These are phyloP conservation scores for Saxidomus purpurata DNA, from an alignment of 1,140 invertebrate species.

Conservation along the genomic window DNA sequence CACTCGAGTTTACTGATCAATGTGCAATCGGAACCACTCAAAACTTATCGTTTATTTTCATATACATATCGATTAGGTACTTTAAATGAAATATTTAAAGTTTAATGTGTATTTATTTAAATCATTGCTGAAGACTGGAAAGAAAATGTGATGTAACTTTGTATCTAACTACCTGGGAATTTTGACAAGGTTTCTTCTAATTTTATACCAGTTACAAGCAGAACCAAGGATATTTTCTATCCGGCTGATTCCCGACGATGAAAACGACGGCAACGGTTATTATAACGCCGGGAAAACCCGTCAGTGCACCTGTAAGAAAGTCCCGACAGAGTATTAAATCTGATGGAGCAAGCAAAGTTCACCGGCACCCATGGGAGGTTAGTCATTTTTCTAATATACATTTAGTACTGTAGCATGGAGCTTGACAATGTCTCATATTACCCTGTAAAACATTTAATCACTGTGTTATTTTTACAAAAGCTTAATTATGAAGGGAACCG, in stretches of 20 bases:
- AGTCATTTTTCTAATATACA: neutral
- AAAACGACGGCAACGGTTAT: slow-evolving; percentile 34
- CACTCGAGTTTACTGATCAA: slow-evolving; percentile 41
- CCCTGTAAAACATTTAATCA: neutral
- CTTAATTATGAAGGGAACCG: neutral
- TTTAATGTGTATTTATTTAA: slow-evolving; percentile 36
- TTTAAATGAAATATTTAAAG: slow-evolving; percentile 47
- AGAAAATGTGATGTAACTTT: neutral
- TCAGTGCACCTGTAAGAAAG: slow-evolving; percentile 1
- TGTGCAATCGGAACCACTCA: slow-evolving; percentile 42
- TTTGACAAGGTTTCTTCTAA: too few relatives aligned
- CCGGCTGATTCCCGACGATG: neutral
- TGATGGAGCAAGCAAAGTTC: neutral
- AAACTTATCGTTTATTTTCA: slow-evolving; percentile 47
- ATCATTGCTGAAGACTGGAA: neutral
- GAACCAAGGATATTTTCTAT: neutral
- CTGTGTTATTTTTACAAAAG: neutral
- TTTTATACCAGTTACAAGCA: neutral
- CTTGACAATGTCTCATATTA: neutral
- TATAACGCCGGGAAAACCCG: slow-evolving; percentile 10
- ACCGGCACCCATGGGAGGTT: slow-evolving; percentile 52
- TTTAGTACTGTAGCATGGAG: neutral
- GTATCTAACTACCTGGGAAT: neutral
- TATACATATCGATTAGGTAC: slow-evolving; percentile 34
- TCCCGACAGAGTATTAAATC: slow-evolving; percentile 17